Percentiles rank a stretch among this genome's conserved stretches.
Evolutionary conservation across 1,140 invertebrate genomes (phyloP).

Genomic region (Panulirus ornatus): DNA sequence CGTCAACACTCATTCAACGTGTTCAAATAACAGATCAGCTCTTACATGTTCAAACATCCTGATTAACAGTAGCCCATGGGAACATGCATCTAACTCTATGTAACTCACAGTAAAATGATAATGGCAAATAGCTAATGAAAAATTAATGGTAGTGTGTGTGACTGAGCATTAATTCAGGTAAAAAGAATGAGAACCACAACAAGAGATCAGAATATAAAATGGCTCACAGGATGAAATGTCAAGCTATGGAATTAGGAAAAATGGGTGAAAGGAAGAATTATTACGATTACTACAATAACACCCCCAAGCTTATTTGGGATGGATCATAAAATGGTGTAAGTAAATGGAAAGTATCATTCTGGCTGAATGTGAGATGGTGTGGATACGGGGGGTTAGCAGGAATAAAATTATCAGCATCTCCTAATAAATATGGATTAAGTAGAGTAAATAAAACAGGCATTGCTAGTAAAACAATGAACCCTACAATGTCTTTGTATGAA

Average conservation of each 20-base stretch:
- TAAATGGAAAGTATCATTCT: conserved; percentile 76
- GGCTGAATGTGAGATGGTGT: conserved; percentile 76
- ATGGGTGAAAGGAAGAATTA: conserved; percentile 39
- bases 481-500: conserved; percentile 28
- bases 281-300: conserved; percentile 28
- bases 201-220: neutral
- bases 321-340: conserved; percentile 75
- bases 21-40: too few relatives aligned
- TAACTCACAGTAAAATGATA: too few relatives aligned
- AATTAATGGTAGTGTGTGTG: too few relatives aligned
- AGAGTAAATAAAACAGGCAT: conserved; percentile 31
- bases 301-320: conserved; percentile 76
- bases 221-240: neutral
- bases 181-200: neutral
- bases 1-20: too few relatives aligned
- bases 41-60: too few relatives aligned
- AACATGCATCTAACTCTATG: too few relatives aligned
- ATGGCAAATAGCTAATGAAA: too few relatives aligned
- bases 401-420: conserved; percentile 71
- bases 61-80: too few relatives aligned
- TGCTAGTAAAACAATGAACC: neutral
- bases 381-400: conserved; percentile 63
- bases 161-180: neutral
- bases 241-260: neutral
- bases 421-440: too few relatives aligned